Conservation (phyloP, 2,888 invertebrate genomes). For the Resseliella maxima region DNA sequence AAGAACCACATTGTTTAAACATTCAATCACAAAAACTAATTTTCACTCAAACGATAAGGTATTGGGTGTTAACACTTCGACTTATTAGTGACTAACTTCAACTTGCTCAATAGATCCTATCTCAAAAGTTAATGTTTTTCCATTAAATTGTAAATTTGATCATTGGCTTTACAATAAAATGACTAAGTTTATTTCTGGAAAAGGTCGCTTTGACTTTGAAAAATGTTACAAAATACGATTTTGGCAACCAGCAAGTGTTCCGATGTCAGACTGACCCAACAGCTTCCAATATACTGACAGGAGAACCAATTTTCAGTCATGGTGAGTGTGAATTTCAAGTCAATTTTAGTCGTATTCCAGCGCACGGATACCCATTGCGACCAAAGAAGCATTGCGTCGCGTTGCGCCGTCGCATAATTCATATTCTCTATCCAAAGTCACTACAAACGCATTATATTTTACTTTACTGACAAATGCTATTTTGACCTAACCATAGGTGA, state of each 20-base stretch:
- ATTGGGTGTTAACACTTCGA: background rate
- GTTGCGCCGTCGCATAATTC: background rate
- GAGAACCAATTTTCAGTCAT: background rate
- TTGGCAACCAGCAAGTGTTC: background rate
- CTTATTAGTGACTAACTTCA: background rate
- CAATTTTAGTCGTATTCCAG: background rate
- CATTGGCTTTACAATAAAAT: background rate
- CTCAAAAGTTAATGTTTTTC: background rate
- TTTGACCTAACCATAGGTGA: background rate
- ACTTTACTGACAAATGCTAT: background rate
- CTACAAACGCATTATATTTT: background rate
- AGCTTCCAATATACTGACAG: slow-evolving; percentile 5
- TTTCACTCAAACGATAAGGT: background rate
- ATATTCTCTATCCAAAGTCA: background rate
- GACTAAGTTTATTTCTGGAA: background rate
- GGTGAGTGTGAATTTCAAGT: background rate
- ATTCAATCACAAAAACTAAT: background rate
- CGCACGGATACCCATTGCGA: background rate
- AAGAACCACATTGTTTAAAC: background rate
- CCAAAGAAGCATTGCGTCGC: background rate
- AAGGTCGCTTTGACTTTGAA: slow-evolving; percentile 6
- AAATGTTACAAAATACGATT: background rate
- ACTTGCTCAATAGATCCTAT: background rate
- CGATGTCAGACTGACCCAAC: slow-evolving; percentile 16
- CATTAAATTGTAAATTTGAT: background rate